Evolutionary conservation across 2,797 vertebrate genomes (phyloP).

Genomic region (Tokudaia tokunoshimensis): DNA sequence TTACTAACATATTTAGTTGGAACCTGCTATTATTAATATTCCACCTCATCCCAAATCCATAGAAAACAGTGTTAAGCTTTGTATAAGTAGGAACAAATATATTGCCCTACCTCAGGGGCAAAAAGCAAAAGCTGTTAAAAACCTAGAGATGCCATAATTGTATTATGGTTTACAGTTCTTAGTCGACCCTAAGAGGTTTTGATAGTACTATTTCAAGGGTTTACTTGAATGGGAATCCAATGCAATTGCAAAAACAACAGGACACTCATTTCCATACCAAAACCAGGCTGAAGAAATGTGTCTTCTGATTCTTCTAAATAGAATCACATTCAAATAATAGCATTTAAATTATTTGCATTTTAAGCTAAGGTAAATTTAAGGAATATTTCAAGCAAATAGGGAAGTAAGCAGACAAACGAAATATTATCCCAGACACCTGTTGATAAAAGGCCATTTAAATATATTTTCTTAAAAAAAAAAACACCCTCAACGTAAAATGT

Average conservation of each 20-base stretch:
- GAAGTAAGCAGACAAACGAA: not conserved
- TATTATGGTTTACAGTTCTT: constrained; percentile 18
- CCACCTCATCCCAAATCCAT: not conserved
- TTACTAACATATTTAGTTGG: not conserved
- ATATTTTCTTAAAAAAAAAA: not conserved
- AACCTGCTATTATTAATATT: constrained; percentile 14
- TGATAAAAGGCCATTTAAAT: constrained; percentile 50
- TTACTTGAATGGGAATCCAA: not conserved
- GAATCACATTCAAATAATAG: constrained; percentile 59
- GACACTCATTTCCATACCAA: constrained; percentile 37
- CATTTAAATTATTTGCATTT: constrained; percentile 68
- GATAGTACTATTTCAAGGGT: not conserved
- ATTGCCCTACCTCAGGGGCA: not conserved
- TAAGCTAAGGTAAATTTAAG: constrained; percentile 49
- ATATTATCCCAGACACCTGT: not conserved
- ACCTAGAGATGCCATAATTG: not conserved
- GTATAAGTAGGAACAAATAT: not conserved
- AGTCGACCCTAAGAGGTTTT: not conserved
- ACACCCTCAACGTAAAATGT: not conserved
- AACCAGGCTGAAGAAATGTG: constrained; percentile 5
- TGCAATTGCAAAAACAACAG: not conserved
- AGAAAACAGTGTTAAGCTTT: not conserved
- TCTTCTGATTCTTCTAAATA: constrained; percentile 16
- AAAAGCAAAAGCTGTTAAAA: not conserved
- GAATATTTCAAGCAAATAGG: constrained; percentile 58